Base-by-base conservation (phyloP, 2,888 invertebrate species). In the Siphonodentalium dalli region DNA sequence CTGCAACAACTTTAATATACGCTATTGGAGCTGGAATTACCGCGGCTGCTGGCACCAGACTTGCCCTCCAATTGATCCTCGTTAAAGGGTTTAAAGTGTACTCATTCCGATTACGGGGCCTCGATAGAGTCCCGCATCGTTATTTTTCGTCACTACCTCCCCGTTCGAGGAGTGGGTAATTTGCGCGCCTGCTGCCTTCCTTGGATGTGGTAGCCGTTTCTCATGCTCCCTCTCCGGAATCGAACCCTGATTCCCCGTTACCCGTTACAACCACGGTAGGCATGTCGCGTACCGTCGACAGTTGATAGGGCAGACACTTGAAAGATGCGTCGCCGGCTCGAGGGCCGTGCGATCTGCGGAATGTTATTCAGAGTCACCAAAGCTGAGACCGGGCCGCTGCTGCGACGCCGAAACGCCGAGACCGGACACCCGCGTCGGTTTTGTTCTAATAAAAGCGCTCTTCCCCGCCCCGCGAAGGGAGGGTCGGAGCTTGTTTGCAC, bases 201-300 rank as follows among this genome's bases (percentile, higher is more conserved):
- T 79, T 73, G 85, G 87, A 87, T 86, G 86, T 87, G 86, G 86
- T 86, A 86, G 86, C 87, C 86, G 85, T 87, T 86, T 86, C 86
- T 87, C 86, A 87, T 85, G 87, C 86, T 87, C 85, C 86, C 86
- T 87, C 87, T 87, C 86, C 87, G 86, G 87, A 87, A 87, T 87
- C 86, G 86, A 88, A 87, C 87, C 87, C 87, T 87, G 85, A 88
- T 88, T 87, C 87, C 85, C 87, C 87, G 87, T 87, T 86, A 88
- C 87, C 86, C 86, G 87, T 88, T 65, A 71, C 53, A 83, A 86
- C 86, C 87, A 87, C 86, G 87, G 86, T 86, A 87, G 86, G 84
- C 87, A 81, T 82, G 83, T 84, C 85, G 83, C 84, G 85, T 86
- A 87, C 87, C 86, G 85, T 87, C 87, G 68, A 67, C 82, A 87